Percentiles rank a stretch among this genome's conserved stretches.
These are phyloP conservation scores for Agraylea sexmaculata DNA, from an alignment of 1,140 invertebrate genomes.

Conservation along the genomic window DNA sequence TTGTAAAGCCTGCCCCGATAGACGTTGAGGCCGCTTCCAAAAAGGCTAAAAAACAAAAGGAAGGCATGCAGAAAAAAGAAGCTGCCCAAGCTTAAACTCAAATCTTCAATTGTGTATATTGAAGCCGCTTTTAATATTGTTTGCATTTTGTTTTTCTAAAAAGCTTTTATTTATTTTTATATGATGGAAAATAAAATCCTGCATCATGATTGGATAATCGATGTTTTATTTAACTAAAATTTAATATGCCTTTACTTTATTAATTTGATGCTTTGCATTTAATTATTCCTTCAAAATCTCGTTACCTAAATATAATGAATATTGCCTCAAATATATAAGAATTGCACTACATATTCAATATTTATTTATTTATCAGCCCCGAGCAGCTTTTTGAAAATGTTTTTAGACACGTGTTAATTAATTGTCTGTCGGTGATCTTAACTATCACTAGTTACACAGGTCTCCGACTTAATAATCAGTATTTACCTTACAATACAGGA, in stretches of 20 bases:
- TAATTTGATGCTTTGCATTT: background rate
- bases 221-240: constrained; percentile 4
- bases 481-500: no score
- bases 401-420: no score
- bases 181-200: constrained; percentile 1
- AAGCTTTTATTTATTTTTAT: background rate
- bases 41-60: constrained; percentile 65
- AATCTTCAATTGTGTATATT: no score
- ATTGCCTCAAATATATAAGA: no score
- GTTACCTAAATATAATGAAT: no score
- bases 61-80: constrained; percentile 21
- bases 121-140: constrained; percentile 3
- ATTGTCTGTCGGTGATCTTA: no score
- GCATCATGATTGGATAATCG: background rate
- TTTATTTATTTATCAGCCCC: no score
- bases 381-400: no score
- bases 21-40: constrained; percentile 71
- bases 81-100: constrained; percentile 10
- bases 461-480: no score
- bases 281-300: no score
- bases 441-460: no score
- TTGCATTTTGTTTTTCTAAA: background rate
- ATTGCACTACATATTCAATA: no score
- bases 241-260: constrained; percentile 1
- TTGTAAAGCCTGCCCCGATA: constrained; percentile 93